Evolutionary conservation across 2,113 vertebrate species (phyloP).

Genomic region (Triplophysa tibetana): DNA sequence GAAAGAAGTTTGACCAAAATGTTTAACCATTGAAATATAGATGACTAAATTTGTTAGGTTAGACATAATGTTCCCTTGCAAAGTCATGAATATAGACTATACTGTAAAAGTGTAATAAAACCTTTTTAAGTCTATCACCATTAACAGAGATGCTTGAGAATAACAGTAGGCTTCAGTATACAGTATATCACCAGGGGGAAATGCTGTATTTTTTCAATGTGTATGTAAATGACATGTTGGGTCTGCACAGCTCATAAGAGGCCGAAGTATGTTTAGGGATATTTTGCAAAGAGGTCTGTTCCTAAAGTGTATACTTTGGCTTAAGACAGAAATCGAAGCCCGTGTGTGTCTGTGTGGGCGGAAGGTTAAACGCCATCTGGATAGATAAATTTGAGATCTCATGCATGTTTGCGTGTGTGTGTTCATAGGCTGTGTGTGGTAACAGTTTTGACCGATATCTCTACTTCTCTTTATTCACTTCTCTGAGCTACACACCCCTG

Average conservation of each 20-base stretch:
- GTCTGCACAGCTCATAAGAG: conserved; percentile 47
- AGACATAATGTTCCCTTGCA: not conserved
- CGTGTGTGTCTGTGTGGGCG: conserved; percentile 15
- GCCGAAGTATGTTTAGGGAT: conserved; percentile 17
- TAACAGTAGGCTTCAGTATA: too few species aligned
- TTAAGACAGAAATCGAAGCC: conserved; percentile 10
- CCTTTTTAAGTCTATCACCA: not conserved
- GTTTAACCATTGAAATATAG: not conserved
- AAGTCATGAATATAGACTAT: not conserved
- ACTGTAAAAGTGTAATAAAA: not conserved
- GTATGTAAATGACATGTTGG: conserved; percentile 6
- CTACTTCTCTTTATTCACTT: conserved; percentile 56
- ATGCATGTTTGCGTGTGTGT: conserved; percentile 30
- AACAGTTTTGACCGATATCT: conserved; percentile 43
- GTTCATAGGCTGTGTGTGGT: conserved; percentile 3
- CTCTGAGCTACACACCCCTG: conserved; percentile 30
- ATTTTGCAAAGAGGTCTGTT: conserved; percentile 11
- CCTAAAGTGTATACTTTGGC: conserved; percentile 11
- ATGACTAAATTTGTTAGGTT: not conserved
- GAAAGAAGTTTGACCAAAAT: not conserved
- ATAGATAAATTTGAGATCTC: conserved; percentile 36
- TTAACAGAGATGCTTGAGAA: not conserved
- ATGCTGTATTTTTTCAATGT: too few species aligned
- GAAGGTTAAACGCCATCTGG: conserved; percentile 45
- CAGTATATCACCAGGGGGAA: too few species aligned